phyloP scores from a whole-genome alignment of 2,113 vertebrate species.

The Amphilophus citrinellus region DNA sequence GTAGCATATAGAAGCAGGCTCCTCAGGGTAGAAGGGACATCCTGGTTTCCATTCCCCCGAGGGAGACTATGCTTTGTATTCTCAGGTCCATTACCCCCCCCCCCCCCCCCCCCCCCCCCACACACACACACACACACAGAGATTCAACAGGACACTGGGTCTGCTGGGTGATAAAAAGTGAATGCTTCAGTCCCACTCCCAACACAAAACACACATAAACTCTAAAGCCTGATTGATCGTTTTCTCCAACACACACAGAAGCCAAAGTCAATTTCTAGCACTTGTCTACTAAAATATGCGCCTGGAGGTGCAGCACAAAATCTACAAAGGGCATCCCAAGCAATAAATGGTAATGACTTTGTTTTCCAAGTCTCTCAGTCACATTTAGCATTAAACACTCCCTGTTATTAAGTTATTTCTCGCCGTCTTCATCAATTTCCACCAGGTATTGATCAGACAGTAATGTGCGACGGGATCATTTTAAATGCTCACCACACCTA shows the following conservation, averaged over 20 bases:
- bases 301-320: constrained; percentile 10
- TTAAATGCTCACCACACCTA: constrained; percentile 29
- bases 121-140: background rate
- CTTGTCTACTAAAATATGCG: background rate
- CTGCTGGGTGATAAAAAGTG: constrained; percentile 39
- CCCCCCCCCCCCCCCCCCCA: background rate
- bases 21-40: constrained; percentile 61
- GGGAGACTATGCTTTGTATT: constrained; percentile 58
- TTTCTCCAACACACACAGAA: background rate
- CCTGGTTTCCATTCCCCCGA: constrained; percentile 53
- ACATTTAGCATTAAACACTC: constrained; percentile 19
- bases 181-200: background rate
- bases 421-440: constrained; percentile 33
- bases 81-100: constrained; percentile 21
- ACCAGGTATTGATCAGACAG: constrained; percentile 35
- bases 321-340: background rate
- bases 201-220: background rate
- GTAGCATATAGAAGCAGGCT: constrained; percentile 47
- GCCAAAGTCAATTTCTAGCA: background rate
- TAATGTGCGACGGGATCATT: constrained; percentile 32
- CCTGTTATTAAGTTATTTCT: constrained; percentile 11
- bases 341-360: constrained; percentile 10
- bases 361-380: constrained; percentile 5
- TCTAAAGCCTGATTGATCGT: background rate
- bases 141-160: constrained; percentile 66